Conservation (phyloP, 1,140 invertebrate genomes). For the Pseudoatta argentina region DNA sequence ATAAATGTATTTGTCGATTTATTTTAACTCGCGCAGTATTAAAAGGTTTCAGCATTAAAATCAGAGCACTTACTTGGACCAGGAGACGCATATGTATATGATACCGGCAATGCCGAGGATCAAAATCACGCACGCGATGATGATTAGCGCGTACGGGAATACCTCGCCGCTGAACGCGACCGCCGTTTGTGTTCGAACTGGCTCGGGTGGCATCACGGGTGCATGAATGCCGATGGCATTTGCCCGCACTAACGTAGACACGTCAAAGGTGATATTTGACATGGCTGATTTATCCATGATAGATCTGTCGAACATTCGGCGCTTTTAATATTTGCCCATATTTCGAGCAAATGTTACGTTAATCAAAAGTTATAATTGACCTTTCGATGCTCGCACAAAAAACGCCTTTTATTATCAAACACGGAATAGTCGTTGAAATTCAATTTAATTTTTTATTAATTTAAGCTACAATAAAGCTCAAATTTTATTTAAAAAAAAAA, state of each 20-base stretch:
- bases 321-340: constrained; percentile 16
- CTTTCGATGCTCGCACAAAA: not conserved
- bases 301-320: constrained; percentile 74
- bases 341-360: not conserved
- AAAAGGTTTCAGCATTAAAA: not conserved
- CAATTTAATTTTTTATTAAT: not conserved
- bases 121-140: constrained; percentile 94
- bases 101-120: constrained; percentile 94
- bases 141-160: constrained; percentile 94
- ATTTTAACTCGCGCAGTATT: not conserved
- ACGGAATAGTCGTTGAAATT: not conserved
- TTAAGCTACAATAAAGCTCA: not conserved
- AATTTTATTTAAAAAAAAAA: not conserved
- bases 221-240: constrained; percentile 90
- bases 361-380: not conserved
- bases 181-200: constrained; percentile 86
- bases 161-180: constrained; percentile 90
- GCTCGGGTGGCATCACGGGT: constrained; percentile 86
- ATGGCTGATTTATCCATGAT: constrained; percentile 88
- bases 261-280: constrained; percentile 89
- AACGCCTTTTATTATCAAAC: not conserved
- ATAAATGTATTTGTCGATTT: not conserved
- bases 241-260: constrained; percentile 89
- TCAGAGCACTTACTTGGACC: constrained; percentile 91
- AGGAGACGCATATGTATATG: constrained; percentile 96